Percentiles rank a stretch among this genome's conserved stretches.
Evolutionary conservation across 2,888 invertebrate species (phyloP).

Genomic region (Spodoptera littoralis): DNA sequence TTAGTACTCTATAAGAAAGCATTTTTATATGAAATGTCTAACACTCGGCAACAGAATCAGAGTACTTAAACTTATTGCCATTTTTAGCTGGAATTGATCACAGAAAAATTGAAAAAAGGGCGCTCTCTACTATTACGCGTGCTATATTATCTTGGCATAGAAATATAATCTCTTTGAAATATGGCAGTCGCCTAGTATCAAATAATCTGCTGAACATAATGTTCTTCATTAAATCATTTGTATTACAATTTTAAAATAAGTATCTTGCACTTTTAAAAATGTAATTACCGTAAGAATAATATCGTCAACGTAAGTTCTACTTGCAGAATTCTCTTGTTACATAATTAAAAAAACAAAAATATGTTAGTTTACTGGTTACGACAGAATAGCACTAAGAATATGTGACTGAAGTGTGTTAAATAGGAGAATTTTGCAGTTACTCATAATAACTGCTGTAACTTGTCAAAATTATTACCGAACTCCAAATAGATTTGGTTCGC

Average conservation of each 20-base stretch:
- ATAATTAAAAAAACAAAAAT: conserved; percentile 33
- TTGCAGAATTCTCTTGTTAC: conserved; percentile 71
- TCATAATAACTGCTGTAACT: conserved; percentile 75
- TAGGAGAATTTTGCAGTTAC: conserved; percentile 75
- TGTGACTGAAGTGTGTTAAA: conserved; percentile 30
- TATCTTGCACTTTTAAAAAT: conserved; percentile 80
- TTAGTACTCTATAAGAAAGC: conserved; percentile 30
- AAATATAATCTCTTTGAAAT: conserved; percentile 58
- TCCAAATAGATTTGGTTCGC: conserved; percentile 83
- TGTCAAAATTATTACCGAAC: conserved; percentile 79
- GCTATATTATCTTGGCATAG: conserved; percentile 58
- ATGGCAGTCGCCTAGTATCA: conserved; percentile 56
- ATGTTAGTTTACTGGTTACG: conserved; percentile 29
- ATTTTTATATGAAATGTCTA: conserved; percentile 22
- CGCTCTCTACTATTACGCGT: conserved; percentile 61
- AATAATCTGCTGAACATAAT: conserved; percentile 58
- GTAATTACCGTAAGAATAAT: conserved; percentile 76
- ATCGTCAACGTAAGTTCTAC: conserved; percentile 61
- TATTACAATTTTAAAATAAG: conserved; percentile 81
- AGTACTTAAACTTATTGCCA: conserved; percentile 25
- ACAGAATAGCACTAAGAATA: conserved; percentile 48
- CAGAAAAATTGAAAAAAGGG: conserved; percentile 30
- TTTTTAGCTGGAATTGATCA: conserved; percentile 4
- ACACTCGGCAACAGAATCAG: background rate
- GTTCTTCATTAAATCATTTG: conserved; percentile 67